Base-by-base conservation (phyloP, 2,888 invertebrate species). In the Zele albiditarsus region DNA sequence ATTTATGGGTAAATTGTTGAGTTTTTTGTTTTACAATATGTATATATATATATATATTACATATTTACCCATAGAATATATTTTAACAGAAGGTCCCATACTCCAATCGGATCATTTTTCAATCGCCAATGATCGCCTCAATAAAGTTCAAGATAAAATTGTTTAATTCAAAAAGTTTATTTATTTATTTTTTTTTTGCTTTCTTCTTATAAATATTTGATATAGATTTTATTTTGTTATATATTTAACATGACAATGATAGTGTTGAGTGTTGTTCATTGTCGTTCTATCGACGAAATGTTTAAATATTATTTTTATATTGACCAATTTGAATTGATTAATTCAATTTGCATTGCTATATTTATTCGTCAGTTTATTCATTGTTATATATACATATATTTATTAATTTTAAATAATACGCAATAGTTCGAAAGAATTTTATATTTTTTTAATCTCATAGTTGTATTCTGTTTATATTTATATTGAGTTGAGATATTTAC, bases 381-480 rank as follows among this genome's bases (percentile, higher is more conserved):
- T 46, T 46, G n/a, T n/a, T n/a, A 46, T 46, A 46, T 46, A n/a
- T 46, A 12, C 12, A 38, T 6, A 0, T 12, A 38, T 12, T 4
- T 8, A 38, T 38, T 38, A 12, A 38, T 4, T 12, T 4, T 38
- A 78, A 78, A 78, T 77, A 78, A 77, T 70, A 78, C 77, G 72
- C 73, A 77, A 78, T 73, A 78, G 78, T 80, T 78, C 76, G 78
- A 76, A 78, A 78, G 76, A 74, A 12, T 4, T 38, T 38, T 38
- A 0, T 38, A 12, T 38, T 38, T 38, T 38, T 0, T 31, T 6
- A 12, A 38, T 38, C 12, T 12, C 12, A 12, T 38, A 38, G 8
- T 38, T 38, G 12, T 31, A 31, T 31, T 31, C 0, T 31, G 1
- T 8, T 2, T 38, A n/a, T 38, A 12, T 38, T 38, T 12, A 2